A percentile compares a stretch with the other conserved stretches of the same genome.
phyloP scores from a whole-genome alignment of 2,113 vertebrate species.

The Nibea albiflora region DNA sequence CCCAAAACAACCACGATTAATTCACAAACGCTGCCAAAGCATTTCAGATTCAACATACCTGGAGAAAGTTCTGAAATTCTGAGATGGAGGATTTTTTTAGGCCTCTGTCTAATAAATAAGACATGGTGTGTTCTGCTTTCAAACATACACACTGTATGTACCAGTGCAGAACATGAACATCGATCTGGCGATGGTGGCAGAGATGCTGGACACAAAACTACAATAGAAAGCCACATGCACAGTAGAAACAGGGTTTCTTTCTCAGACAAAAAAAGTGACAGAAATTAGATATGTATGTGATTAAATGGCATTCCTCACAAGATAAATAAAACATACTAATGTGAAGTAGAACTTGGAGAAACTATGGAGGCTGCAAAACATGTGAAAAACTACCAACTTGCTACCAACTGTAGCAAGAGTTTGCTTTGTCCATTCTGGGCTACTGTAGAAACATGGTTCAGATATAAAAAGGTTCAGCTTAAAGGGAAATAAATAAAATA shows the following conservation, averaged over 20 bases:
- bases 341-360: not conserved
- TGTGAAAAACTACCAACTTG: too few species aligned
- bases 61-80: conserved; percentile 20
- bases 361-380: too few species aligned
- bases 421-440: too few species aligned
- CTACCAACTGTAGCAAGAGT: too few species aligned
- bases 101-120: not conserved
- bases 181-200: not conserved
- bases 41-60: conserved; percentile 11
- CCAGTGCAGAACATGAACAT: not conserved
- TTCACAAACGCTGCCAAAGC: conserved; percentile 31
- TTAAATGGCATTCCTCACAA: not conserved
- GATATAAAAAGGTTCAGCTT: too few species aligned
- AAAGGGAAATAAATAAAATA: too few species aligned
- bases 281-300: not conserved
- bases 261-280: not conserved
- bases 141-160: not conserved
- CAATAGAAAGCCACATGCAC: not conserved
- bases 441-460: too few species aligned
- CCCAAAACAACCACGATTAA: conserved; percentile 35
- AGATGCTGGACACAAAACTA: not conserved
- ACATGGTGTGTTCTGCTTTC: not conserved
- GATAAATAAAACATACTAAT: not conserved
- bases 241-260: too few species aligned
- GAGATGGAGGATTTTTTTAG: not conserved